Evolutionary conservation across 1,140 invertebrate species (phyloP).

Genomic region (Heliothis virescens): DNA sequence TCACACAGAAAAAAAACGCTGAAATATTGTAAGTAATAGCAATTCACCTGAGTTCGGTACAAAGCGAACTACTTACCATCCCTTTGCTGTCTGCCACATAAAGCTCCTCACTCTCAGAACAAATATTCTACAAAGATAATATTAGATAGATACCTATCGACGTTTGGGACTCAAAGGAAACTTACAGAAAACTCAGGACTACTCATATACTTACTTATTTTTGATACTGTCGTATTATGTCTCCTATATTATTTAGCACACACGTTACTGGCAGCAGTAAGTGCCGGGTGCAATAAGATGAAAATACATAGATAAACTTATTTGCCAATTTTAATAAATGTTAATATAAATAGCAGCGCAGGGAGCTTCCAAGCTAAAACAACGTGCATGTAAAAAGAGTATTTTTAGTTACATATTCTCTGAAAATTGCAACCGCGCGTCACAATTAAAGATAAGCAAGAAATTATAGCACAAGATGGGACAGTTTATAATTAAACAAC

Average conservation of each 20-base stretch:
- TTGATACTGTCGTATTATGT: too few species aligned
- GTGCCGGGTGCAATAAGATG: too few species aligned
- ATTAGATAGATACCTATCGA: not conserved
- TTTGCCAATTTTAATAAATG: too few species aligned
- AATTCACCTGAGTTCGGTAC: not conserved
- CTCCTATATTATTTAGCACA: too few species aligned
- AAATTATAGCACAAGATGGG: not conserved
- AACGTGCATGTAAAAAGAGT: too few species aligned
- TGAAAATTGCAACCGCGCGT: not conserved
- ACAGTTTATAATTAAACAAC: constrained; percentile 20
- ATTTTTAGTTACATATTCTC: too few species aligned
- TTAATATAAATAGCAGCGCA: not conserved
- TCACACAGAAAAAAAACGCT: not conserved
- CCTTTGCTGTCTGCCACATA: constrained; percentile 5
- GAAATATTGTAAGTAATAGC: not conserved
- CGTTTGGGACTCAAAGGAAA: not conserved
- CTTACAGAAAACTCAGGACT: not conserved
- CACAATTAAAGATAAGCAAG: not conserved
- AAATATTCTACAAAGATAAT: not conserved
- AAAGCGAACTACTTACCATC: not conserved
- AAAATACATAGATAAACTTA: too few species aligned
- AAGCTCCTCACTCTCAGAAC: not conserved
- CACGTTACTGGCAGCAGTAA: too few species aligned
- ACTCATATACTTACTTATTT: not conserved
- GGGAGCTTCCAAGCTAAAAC: too few species aligned